Base-by-base conservation (phyloP, 2,113 vertebrate species). In the Sylvia atricapilla region DNA sequence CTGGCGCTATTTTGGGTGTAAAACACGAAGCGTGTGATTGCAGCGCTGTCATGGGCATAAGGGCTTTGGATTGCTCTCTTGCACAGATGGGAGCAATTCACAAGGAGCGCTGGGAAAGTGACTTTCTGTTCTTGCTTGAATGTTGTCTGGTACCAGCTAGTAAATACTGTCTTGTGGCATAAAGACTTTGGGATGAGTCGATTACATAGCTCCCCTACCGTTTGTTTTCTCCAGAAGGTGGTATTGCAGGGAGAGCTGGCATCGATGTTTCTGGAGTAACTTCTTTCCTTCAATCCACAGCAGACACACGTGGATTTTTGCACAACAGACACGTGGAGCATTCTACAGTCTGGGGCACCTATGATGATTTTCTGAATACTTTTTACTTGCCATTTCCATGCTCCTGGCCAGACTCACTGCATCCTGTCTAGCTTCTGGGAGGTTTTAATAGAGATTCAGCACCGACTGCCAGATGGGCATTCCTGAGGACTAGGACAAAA, bases 1-100 rank as follows among this genome's bases (percentile, higher is more conserved):
- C 90, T 85, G 28, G 1, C 5, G 13, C 95, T 96, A 92, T 97
- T 96, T 91, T 92, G 92, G 92, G 94, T 93, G 87, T 93, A 69
- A 91, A 95, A 93, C 92, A 64, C 4, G 5, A 67, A 90, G 81
- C 17, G 10, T 92, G 89, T 95, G 94, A 96, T 94, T 95, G 94
- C 91, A 70, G 93, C 24, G 23, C 91, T 95, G 96, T 85, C 91
- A 44, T 43, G 84, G 94, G 81, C 89, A 90, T 92, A 93, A 94
- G 94, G 93, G 70, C 92, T 96, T 94, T 95, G 95, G 96, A 94
- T 96, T 95, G 92, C 95, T 94, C 84, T 92, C 92, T 94, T 95
- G 74, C 82, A 87, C 96, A 95, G 96, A 96, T 95, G 96, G 93
- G 94, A 97, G 82, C 95, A 92, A 90, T 96, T 96, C 91, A 93